These are phyloP conservation scores for Mionectes macconnelli DNA, from an alignment of 2,113 vertebrate genomes.

Conservation along the genomic window DNA sequence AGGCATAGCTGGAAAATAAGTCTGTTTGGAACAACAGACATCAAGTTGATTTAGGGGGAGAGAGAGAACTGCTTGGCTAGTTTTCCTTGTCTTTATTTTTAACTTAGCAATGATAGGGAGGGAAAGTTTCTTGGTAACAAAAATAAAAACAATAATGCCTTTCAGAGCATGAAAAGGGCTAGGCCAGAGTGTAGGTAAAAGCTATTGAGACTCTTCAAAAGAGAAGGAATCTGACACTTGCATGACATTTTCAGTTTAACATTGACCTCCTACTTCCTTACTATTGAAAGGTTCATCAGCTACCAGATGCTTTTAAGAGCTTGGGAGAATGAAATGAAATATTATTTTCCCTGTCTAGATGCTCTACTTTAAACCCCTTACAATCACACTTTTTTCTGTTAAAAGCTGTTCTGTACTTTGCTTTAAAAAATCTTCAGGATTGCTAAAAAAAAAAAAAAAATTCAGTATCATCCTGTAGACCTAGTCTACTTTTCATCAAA, in stretches of 20 bases:
- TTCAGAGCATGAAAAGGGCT: neutral
- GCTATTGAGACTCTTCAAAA: neutral
- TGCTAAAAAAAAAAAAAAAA: neutral
- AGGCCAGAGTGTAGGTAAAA: neutral
- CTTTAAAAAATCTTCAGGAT: neutral
- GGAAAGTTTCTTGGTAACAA: neutral
- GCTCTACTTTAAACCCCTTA: neutral
- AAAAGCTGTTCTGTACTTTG: neutral
- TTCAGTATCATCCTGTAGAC: neutral
- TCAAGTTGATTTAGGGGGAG: neutral
- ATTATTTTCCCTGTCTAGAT: neutral
- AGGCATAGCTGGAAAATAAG: neutral
- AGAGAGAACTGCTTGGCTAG: neutral
- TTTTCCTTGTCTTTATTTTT: neutral
- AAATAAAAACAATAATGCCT: neutral
- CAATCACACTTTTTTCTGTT: neutral
- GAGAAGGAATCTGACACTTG: neutral
- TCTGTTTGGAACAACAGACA: neutral
- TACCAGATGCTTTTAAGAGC: neutral
- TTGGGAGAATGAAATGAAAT: neutral
- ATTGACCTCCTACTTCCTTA: neutral
- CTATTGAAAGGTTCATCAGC: neutral
- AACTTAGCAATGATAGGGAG: neutral
- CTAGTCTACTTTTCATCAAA: neutral
- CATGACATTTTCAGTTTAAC: neutral